phyloP scores from a whole-genome alignment of 2,888 invertebrate species.

The Omphaloscelis lunosa region DNA sequence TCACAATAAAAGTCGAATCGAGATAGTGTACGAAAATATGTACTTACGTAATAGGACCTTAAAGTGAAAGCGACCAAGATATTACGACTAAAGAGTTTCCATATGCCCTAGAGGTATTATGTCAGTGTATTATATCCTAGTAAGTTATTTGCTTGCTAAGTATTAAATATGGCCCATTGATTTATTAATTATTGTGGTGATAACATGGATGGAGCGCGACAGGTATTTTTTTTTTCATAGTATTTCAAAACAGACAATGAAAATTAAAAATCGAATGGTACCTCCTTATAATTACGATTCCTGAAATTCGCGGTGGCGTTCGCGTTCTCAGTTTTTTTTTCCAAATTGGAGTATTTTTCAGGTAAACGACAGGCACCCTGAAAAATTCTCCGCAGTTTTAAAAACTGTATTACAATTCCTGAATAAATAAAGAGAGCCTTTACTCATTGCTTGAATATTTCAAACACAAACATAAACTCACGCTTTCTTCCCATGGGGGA shows the following conservation, averaged over 20 bases:
- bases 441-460: background rate
- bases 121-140: constrained; percentile 17
- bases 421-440: background rate
- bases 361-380: background rate
- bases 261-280: background rate
- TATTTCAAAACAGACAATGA: background rate
- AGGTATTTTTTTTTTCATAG: background rate
- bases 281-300: background rate
- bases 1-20: constrained; percentile 59
- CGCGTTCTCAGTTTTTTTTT: background rate
- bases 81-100: constrained; percentile 42
- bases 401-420: background rate
- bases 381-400: too few relatives aligned
- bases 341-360: background rate
- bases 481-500: too few relatives aligned
- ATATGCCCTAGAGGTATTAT: constrained; percentile 45
- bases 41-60: constrained; percentile 59
- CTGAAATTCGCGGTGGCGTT: background rate
- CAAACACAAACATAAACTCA: too few relatives aligned
- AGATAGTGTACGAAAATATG: constrained; percentile 48
- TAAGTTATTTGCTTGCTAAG: constrained; percentile 4
- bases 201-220: background rate
- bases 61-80: constrained; percentile 56
- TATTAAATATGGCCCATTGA: constrained; percentile 13
- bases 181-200: constrained; percentile 9